Evolutionary conservation across 2,113 vertebrate species (phyloP).

Genomic region (Noturus placidus): DNA sequence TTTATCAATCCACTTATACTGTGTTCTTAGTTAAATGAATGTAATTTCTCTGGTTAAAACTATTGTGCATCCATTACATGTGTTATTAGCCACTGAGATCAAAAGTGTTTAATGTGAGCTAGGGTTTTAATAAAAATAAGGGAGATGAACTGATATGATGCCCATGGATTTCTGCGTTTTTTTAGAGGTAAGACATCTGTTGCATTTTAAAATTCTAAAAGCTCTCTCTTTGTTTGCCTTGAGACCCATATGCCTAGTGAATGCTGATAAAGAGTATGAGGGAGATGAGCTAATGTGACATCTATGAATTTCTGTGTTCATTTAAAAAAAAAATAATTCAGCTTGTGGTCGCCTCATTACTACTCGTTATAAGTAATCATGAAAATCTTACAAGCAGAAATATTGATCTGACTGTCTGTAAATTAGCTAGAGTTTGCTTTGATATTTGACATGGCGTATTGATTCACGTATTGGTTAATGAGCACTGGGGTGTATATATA

Average conservation of each 20-base stretch:
- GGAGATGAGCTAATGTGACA: neutral
- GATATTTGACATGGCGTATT: neutral
- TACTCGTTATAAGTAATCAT: neutral
- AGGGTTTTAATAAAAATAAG: neutral
- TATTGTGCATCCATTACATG: neutral
- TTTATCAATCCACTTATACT: neutral
- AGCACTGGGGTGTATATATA: no score
- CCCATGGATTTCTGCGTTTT: neutral
- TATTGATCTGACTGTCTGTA: no score
- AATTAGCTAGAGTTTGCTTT: no score
- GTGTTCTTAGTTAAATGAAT: neutral
- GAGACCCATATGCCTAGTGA: neutral
- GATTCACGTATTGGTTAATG: no score
- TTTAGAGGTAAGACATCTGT: neutral
- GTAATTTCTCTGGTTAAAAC: neutral
- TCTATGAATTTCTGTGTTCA: no score
- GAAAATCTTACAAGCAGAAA: no score
- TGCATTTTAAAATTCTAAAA: neutral
- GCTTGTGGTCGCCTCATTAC: neutral
- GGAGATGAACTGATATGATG: neutral
- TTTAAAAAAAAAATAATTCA: neutral
- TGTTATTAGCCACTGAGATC: neutral
- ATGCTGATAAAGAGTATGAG: neutral
- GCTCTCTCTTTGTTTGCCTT: neutral
- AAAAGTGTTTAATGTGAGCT: no score